These are phyloP conservation scores for Pachycephala philippinensis DNA, from an alignment of 2,113 vertebrate species.

Conservation along the genomic window DNA sequence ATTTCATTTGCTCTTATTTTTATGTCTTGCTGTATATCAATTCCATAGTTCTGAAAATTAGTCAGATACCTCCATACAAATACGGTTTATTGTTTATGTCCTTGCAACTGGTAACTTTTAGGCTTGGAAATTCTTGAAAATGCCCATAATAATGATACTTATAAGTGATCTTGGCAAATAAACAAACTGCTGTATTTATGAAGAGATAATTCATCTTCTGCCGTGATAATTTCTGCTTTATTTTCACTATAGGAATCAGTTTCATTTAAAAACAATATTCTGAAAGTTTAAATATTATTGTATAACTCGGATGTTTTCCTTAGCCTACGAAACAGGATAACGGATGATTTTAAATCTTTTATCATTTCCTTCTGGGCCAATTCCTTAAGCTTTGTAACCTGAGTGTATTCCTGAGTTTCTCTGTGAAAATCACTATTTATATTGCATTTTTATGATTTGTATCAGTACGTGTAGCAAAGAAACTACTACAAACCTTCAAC, in stretches of 20 bases:
- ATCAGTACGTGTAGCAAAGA: conserved; percentile 43
- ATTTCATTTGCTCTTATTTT: neutral
- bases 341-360: neutral
- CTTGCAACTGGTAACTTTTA: neutral
- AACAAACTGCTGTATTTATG: conserved; percentile 4
- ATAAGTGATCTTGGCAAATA: neutral
- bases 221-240: neutral
- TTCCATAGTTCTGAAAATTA: neutral
- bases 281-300: neutral
- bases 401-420: neutral
- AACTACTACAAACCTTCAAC: conserved; percentile 29
- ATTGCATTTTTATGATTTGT: conserved; percentile 35
- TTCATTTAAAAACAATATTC: neutral
- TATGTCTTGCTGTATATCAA: neutral
- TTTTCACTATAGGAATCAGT: neutral
- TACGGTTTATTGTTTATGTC: neutral
- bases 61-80: neutral
- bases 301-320: neutral
- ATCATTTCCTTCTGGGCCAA: neutral
- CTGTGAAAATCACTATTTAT: conserved; percentile 37
- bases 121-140: neutral
- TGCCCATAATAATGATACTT: neutral
- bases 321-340: neutral
- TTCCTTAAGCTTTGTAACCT: neutral
- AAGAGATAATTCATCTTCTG: neutral